phyloP scores from a whole-genome alignment of 2,113 vertebrate genomes.

The Tyrannus savana region DNA sequence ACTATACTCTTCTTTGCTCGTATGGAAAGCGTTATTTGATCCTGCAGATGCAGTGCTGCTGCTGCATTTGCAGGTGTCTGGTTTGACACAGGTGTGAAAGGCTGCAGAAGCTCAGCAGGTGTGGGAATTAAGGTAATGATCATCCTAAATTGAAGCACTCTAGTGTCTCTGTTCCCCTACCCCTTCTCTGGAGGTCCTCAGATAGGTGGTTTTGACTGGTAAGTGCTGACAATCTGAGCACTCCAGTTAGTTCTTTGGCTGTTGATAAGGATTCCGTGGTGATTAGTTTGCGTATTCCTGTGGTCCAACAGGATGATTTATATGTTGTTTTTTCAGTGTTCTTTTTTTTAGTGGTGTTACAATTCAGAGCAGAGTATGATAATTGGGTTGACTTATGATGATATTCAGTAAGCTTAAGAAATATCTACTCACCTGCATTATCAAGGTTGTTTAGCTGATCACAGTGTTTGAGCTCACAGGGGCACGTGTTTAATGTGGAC shows the following conservation, averaged over 20 bases:
- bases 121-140: background rate
- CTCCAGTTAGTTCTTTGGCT: conserved; percentile 58
- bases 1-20: background rate
- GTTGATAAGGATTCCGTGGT: conserved; percentile 70
- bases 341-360: background rate
- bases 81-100: background rate
- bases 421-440: background rate
- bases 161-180: background rate
- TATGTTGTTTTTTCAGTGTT: background rate
- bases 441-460: background rate
- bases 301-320: background rate
- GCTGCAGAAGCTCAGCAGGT: background rate
- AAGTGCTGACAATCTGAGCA: conserved; percentile 49
- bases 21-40: background rate
- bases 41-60: background rate
- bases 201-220: conserved; percentile 52
- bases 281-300: conserved; percentile 39
- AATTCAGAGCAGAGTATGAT: background rate
- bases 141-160: background rate
- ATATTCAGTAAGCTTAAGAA: background rate
- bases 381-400: background rate
- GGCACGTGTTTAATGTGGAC: background rate
- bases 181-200: background rate
- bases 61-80: background rate
- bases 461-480: background rate